Conservation (phyloP, 92 coral and sea anemone genomes). For the Blastomussa wellsi region DNA sequence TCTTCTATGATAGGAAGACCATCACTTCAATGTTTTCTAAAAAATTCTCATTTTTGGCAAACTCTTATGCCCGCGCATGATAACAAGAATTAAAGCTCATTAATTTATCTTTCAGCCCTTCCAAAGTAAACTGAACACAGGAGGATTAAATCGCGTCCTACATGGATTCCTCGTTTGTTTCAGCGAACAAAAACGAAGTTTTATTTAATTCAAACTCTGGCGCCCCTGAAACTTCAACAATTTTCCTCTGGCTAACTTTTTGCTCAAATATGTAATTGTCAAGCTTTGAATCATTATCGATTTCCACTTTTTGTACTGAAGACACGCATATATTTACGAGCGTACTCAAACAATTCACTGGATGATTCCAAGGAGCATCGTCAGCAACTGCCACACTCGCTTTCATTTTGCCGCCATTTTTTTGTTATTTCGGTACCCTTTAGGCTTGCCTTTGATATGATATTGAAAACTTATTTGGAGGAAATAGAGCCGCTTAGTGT, state of each 20-base stretch:
- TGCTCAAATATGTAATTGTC: neutral
- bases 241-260: neutral
- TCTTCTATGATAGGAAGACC: too few relatives aligned
- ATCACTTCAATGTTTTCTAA: neutral
- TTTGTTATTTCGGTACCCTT: neutral
- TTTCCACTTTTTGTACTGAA: neutral
- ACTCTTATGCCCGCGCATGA: neutral
- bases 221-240: neutral
- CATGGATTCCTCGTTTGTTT: neutral
- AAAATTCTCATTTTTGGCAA: neutral
- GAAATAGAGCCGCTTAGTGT: slow-evolving; percentile 1
- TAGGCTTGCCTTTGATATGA: neutral
- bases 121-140: neutral
- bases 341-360: neutral
- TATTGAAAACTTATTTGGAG: slow-evolving; percentile 20
- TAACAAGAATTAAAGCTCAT: neutral
- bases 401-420: neutral
- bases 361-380: neutral
- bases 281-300: neutral
- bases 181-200: neutral
- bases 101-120: neutral
- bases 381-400: neutral
- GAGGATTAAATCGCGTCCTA: neutral
- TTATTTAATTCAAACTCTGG: neutral
- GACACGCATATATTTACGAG: neutral